Conservation (phyloP, 2,113 vertebrate species). For the Ceyx cyanopectus region DNA sequence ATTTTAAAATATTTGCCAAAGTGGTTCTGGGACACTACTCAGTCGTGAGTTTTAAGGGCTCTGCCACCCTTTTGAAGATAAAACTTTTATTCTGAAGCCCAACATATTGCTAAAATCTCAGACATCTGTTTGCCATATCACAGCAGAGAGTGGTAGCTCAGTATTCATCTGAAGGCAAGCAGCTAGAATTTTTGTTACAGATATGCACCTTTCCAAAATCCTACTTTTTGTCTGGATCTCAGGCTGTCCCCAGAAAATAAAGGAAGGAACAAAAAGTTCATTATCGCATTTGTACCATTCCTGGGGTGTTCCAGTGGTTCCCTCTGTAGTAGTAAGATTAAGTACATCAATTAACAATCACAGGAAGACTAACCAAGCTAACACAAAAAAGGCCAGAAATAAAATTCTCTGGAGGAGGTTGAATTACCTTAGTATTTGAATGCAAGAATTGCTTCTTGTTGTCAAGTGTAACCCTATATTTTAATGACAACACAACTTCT, state of each 20-base stretch:
- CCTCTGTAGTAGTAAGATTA: background rate
- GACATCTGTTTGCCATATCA: background rate
- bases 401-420: background rate
- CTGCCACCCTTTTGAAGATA: background rate
- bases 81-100: background rate
- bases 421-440: background rate
- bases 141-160: background rate
- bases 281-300: background rate
- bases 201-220: background rate
- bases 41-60: background rate
- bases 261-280: background rate
- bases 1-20: background rate
- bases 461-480: background rate
- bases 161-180: background rate
- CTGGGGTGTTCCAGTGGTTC: background rate
- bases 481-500: background rate
- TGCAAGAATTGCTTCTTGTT: background rate
- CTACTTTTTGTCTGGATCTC: background rate
- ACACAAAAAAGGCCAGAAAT: background rate
- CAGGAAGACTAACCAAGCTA: background rate
- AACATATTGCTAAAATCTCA: background rate
- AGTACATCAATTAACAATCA: slow-evolving; percentile 12
- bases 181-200: background rate
- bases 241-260: background rate
- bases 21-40: background rate